Conservation (phyloP, 2,113 vertebrate genomes). For the Cavia aperea region DNA sequence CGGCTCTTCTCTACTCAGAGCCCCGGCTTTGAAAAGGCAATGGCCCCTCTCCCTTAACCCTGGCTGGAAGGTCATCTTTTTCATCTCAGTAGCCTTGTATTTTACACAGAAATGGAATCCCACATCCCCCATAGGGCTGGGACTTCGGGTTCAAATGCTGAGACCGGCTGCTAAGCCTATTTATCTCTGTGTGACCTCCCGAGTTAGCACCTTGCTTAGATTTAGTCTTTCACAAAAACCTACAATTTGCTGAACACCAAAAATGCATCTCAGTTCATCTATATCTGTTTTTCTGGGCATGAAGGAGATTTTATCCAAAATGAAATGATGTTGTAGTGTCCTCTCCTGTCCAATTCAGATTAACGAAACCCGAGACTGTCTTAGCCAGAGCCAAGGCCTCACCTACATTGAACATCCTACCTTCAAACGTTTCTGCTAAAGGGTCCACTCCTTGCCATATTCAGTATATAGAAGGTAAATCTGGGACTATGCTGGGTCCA, state of each 20-base stretch:
- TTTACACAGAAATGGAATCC: not conserved
- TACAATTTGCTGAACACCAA: not conserved
- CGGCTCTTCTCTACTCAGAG: not conserved
- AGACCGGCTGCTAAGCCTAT: not conserved
- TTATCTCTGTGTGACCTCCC: not conserved
- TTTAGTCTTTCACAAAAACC: not conserved
- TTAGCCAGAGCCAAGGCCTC: not conserved
- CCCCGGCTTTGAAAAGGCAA: not conserved
- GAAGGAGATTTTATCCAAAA: conserved; percentile 20
- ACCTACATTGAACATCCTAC: not conserved
- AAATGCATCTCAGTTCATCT: not conserved
- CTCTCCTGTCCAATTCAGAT: not conserved
- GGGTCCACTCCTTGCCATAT: not conserved
- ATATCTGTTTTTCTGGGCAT: not conserved
- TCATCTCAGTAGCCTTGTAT: not conserved
- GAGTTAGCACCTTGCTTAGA: not conserved
- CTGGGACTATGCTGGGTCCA: not conserved
- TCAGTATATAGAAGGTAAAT: not conserved
- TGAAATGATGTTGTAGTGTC: not conserved
- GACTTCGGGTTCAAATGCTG: not conserved
- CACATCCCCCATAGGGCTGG: too few species aligned
- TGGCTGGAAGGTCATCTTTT: not conserved
- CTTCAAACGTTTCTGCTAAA: not conserved
- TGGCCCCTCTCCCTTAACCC: not conserved
- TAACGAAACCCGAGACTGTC: not conserved